Conservation (phyloP, 2,113 vertebrate genomes). For the Rhinolophus sinicus region DNA sequence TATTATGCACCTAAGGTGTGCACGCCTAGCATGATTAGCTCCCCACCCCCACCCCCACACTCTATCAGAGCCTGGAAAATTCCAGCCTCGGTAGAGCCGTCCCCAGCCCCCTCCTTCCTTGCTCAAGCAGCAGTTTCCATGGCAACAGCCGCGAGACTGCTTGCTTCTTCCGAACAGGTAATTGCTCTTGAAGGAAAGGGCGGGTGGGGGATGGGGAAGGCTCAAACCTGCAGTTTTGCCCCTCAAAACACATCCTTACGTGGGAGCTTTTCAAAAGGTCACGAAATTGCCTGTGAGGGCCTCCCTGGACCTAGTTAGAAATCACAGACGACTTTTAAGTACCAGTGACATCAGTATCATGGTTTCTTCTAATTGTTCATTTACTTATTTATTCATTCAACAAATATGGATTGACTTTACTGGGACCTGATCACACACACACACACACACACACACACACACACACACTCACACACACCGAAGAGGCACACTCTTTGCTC, state of each 20-base stretch:
- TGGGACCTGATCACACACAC: no score
- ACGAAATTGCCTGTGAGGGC: rapidly evolving
- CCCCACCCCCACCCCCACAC: no score
- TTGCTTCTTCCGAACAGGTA: neutral
- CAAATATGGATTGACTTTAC: neutral
- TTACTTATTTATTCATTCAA: neutral
- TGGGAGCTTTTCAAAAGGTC: neutral
- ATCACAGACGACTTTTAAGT: rapidly evolving
- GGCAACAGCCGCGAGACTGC: neutral
- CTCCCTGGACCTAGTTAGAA: neutral
- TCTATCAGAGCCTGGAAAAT: neutral
- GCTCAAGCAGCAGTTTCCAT: slow-evolving; percentile 34
- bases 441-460: no score
- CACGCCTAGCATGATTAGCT: neutral
- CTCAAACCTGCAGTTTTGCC: no score
- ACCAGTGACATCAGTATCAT: neutral
- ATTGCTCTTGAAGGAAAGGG: neutral
- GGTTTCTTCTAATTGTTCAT: neutral
- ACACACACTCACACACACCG: neutral
- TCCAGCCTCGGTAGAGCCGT: neutral
- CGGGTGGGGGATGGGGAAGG: no score
- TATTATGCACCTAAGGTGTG: neutral
- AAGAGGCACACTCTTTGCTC: neutral
- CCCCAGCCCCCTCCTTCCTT: neutral
- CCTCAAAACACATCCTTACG: neutral